Evolutionary conservation across 2,113 vertebrate genomes (phyloP), one percentile per base, ranked within the genome.

Genomic region (Peucedramus taeniatus): DNA sequence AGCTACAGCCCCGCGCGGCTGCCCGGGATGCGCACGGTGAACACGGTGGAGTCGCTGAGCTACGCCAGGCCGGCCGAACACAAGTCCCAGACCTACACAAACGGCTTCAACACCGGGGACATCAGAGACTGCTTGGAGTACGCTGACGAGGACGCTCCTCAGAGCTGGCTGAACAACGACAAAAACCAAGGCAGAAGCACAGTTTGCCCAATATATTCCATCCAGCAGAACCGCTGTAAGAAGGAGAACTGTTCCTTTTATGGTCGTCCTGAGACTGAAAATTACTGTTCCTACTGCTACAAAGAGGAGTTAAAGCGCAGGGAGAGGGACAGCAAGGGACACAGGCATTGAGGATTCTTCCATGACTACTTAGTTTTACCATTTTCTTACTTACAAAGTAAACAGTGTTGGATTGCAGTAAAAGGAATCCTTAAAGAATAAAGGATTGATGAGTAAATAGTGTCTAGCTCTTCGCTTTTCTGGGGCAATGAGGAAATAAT

Each of bases 181-280:
- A 98, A 98, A 98, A 98, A 97, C 97, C 98, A 98, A 98, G 98
- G 98, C 96, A 98, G 98, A 93, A 98, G 98, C 91, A 97, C 98
- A 76, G 98, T 98, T 90, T 98, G 98, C 96, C 98, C 98, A 7
- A 97, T 98, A 56, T 99, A 99, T 97, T 98, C 98, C 95, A 98
- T 98, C 96, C 99, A 99, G 97, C 99, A 99, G 98, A 99, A 98
- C 96, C 99, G 99, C 95, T 99, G 99, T 96, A 99, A 98, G 98
- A 98, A 98, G 95, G 99, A 99, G 94, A 99, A 99, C 98, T 99
- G 99, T 94, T 99, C 99, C 94, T 99, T 99, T 97, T 99, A 99
- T 47, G 99, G 99, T 28, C 98, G 99, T 83, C 98, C 99, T 0
- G 99, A 99, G 98, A 99, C 99, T 51, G 99, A 99, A 93, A 99